phyloP scores from a whole-genome alignment of 2,797 vertebrate genomes.

The Pristis pectinata region DNA sequence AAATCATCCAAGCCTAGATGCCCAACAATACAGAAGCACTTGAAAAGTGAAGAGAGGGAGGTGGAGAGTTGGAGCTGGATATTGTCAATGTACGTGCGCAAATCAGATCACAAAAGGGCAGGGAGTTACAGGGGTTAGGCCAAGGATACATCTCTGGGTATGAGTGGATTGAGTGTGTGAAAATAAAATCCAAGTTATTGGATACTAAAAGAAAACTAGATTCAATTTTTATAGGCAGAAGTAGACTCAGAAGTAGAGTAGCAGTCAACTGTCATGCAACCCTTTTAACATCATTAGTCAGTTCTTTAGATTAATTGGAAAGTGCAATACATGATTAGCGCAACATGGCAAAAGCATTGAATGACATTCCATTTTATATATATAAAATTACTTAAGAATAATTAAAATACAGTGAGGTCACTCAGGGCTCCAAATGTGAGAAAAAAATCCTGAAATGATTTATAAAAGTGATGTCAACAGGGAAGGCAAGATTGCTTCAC shows the following conservation, averaged over 20 bases:
- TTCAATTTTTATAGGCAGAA: not conserved
- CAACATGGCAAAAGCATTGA: not conserved
- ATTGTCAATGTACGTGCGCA: not conserved
- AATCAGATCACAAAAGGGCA: too few species aligned
- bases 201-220: not conserved
- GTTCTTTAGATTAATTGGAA: constrained; percentile 11
- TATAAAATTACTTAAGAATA: not conserved
- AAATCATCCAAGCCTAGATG: not conserved
- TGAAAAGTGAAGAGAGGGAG: not conserved
- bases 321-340: not conserved
- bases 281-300: not conserved
- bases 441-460: not conserved
- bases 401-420: constrained; percentile 27
- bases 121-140: not conserved
- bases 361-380: constrained; percentile 14
- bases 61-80: not conserved
- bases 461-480: not conserved
- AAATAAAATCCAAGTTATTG: not conserved
- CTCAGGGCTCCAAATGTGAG: not conserved
- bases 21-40: not conserved
- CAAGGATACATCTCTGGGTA: not conserved
- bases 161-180: not conserved
- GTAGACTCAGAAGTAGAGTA: not conserved
- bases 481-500: not conserved
- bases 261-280: not conserved